Percentiles rank a stretch among this genome's conserved stretches.
phyloP scores from a whole-genome alignment of 2,888 invertebrate species.

The Nebria salina region DNA sequence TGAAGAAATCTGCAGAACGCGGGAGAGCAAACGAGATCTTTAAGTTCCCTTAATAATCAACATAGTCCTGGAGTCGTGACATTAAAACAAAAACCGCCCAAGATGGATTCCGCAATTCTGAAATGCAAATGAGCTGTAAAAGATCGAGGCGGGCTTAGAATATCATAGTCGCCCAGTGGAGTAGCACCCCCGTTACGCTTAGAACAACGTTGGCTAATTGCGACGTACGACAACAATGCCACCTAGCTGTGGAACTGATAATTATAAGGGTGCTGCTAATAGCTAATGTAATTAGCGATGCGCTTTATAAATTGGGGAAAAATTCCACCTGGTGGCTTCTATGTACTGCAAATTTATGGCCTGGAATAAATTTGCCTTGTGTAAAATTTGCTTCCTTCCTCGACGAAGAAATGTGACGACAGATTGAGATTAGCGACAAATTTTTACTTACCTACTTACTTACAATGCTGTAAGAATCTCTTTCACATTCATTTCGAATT shows the following conservation, averaged over 20 bases:
- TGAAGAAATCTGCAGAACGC: neutral
- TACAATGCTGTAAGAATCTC: neutral
- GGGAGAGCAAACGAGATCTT: constrained; percentile 40
- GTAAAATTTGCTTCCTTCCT: constrained; percentile 14
- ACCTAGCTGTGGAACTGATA: constrained; percentile 58
- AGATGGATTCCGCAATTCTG: constrained; percentile 61
- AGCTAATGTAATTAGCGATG: constrained; percentile 60
- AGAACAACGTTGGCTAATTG: constrained; percentile 54
- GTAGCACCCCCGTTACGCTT: constrained; percentile 29
- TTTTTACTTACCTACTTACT: neutral
- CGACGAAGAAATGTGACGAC: neutral
- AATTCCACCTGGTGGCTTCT: constrained; percentile 59
- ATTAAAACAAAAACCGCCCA: constrained; percentile 59
- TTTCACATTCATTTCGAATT: neutral
- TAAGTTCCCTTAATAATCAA: constrained; percentile 57
- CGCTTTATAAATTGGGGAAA: constrained; percentile 59
- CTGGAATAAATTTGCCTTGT: constrained; percentile 38
- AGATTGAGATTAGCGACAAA: constrained; percentile 1
- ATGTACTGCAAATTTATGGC: constrained; percentile 47
- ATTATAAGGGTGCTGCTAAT: constrained; percentile 59
- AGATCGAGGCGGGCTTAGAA: constrained; percentile 58
- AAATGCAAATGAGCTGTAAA: constrained; percentile 64
- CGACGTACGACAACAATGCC: constrained; percentile 53
- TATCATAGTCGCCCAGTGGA: constrained; percentile 47
- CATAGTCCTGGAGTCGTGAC: constrained; percentile 53